Evolutionary conservation across 1,140 invertebrate genomes (phyloP).

Genomic region (Drosophila asahinai): DNA sequence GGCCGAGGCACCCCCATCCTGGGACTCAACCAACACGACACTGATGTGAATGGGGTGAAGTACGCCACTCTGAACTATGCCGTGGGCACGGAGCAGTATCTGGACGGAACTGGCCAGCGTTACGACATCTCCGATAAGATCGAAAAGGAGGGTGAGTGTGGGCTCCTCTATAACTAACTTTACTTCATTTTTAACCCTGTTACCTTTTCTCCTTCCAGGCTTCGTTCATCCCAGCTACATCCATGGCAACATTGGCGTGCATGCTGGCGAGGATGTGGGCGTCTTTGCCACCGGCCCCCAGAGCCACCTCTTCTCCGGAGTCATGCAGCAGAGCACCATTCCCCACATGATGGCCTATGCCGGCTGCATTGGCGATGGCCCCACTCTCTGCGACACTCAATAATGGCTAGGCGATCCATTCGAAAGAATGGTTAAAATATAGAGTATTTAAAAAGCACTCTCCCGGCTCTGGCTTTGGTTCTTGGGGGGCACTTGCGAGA

Average conservation of each 20-base stretch:
- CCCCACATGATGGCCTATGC: conserved; percentile 90
- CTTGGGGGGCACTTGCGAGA: conserved; percentile 7
- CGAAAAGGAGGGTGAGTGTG: conserved; percentile 30
- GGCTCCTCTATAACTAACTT: too few relatives aligned
- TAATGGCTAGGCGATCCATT: background rate
- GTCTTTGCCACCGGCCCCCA: conserved; percentile 88
- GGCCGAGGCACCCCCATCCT: conserved; percentile 87
- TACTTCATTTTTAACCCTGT: too few relatives aligned
- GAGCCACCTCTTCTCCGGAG: conserved; percentile 90
- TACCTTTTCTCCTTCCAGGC: conserved; percentile 80
- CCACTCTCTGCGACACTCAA: conserved; percentile 58
- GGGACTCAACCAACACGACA: conserved; percentile 79
- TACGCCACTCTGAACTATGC: conserved; percentile 92
- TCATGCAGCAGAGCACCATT: conserved; percentile 92
- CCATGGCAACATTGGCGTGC: conserved; percentile 86
- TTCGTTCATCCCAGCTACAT: conserved; percentile 85
- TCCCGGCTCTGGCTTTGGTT: conserved; percentile 3
- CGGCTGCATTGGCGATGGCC: conserved; percentile 86
- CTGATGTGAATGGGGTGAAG: conserved; percentile 87
- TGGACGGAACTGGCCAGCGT: conserved; percentile 54
- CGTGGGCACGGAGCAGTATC: conserved; percentile 88
- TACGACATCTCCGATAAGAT: conserved; percentile 55
- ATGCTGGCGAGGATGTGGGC: conserved; percentile 90
- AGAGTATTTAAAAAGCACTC: conserved; percentile 20
- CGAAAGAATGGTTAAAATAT: background rate